A percentile compares a stretch with the other conserved stretches of the same genome.
These are phyloP conservation scores for Falcunculus frontatus DNA, from an alignment of 2,113 vertebrate genomes.

Conservation along the genomic window DNA sequence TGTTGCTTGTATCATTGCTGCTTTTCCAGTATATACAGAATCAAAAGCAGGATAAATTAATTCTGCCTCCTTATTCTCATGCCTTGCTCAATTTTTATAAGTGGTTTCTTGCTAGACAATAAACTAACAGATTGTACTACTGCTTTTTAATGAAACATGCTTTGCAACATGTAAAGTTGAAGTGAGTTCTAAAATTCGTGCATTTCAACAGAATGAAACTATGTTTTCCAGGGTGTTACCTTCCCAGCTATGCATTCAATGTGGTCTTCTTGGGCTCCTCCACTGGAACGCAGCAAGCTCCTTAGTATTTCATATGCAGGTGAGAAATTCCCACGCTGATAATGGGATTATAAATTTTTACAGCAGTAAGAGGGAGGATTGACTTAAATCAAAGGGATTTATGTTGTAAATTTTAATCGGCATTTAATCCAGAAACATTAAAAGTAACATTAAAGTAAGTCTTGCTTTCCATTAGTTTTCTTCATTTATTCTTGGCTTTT, in stretches of 20 bases:
- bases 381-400: conserved; percentile 47
- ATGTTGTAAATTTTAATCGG: neutral
- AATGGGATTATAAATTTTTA: conserved; percentile 34
- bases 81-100: neutral
- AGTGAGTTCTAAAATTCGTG: neutral
- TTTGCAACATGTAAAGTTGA: neutral
- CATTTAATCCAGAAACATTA: conserved; percentile 1
- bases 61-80: neutral
- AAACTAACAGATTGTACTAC: neutral
- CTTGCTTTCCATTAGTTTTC: neutral
- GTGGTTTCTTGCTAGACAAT: neutral
- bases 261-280: conserved; percentile 97
- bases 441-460: neutral
- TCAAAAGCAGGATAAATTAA: neutral
- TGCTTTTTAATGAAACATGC: neutral
- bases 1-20: neutral
- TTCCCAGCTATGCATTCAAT: conserved; percentile 97
- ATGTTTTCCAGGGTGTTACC: conserved; percentile 85
- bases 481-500: neutral
- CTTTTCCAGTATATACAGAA: neutral
- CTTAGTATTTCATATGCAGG: conserved; percentile 95
- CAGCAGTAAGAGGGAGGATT: neutral
- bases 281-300: conserved; percentile 92
- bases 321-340: conserved; percentile 61
- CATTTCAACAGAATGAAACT: neutral